A percentile compares a stretch with the other conserved stretches of the same genome.
Evolutionary conservation across 2,797 vertebrate species (phyloP).

Genomic region (Parotocinclus haroldoi): DNA sequence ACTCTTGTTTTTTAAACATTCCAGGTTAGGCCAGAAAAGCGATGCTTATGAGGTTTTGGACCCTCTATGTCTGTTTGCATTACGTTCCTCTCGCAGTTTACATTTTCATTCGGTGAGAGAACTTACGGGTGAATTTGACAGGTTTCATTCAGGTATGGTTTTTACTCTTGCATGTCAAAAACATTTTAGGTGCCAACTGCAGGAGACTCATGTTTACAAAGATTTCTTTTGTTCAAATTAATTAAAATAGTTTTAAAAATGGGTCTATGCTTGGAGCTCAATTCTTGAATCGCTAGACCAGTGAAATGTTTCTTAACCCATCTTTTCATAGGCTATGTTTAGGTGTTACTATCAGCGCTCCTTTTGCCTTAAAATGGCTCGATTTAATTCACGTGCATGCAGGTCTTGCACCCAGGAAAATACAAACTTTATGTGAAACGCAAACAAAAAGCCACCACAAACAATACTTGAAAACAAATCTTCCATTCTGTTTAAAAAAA

Average conservation of each 20-base stretch:
- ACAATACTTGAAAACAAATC: conserved; percentile 52
- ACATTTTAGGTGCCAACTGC: conserved; percentile 58
- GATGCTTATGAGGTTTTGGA: conserved; percentile 52
- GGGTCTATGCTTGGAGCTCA: conserved; percentile 37
- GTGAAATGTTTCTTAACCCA: conserved; percentile 37
- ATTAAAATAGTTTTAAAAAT: conserved; percentile 33
- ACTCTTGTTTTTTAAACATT: conserved; percentile 62
- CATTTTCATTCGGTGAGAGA: conserved; percentile 70
- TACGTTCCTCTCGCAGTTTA: conserved; percentile 78
- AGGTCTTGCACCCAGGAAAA: conserved; percentile 51
- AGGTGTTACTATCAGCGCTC: conserved; percentile 45
- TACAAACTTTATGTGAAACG: conserved; percentile 29
- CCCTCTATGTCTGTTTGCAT: conserved; percentile 66
- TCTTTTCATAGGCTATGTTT: conserved; percentile 40
- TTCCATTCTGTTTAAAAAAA: conserved; percentile 50
- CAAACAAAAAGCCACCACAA: conserved; percentile 36
- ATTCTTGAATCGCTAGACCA: conserved; percentile 38
- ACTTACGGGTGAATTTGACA: conserved; percentile 71
- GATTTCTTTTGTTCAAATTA: conserved; percentile 48
- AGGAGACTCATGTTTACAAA: conserved; percentile 72
- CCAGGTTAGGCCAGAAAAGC: conserved; percentile 60
- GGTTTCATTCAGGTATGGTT: conserved; percentile 76
- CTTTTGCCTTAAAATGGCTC: conserved; percentile 53
- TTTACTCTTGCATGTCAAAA: conserved; percentile 66
- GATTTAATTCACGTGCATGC: conserved; percentile 52